Evolutionary conservation across 2,888 invertebrate genomes (phyloP), one percentile per base, ranked within the genome.

Genomic region (Lycocerus yunnanus): DNA sequence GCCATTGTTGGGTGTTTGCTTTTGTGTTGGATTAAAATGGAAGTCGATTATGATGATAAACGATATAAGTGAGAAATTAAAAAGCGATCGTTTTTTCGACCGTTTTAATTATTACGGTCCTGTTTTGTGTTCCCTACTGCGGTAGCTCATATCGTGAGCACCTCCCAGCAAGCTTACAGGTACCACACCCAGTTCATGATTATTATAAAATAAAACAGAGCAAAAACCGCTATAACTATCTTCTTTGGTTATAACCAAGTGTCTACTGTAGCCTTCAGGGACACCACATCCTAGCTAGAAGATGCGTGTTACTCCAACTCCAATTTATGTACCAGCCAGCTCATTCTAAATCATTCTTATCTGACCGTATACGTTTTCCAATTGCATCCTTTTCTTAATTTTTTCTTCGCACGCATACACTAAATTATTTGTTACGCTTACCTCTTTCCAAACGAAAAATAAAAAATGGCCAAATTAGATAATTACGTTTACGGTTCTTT

Each of bases 141-240:
- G 78, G 80, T 80, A 80, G 80, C 79, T 78, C 75, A 76, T 78
- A 79, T 78, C 76, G 79, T 77, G 79, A 78, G 81, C 79, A 76
- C 79, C 81, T 81, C 77, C 79, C 80, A 79, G 80, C 80, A 76
- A 79, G 78, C 77, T 77, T 73, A 72, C 73, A 79, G 71, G 80
- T 78, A 76, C 81, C 81, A 81, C 81, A 81, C 81, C 81, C 81
- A 81, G 77, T 76, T 76, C 73, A 74, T 72, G 79, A 78, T 79
- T 79, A 79, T 79, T 79, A 79, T 77, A 79, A 78, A 78, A 78
- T 78, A 79, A 77, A 78, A 78, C 77, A 73, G 75, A 77, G 74
- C 77, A 78, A 79, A 79, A 77, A 79, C 79, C 79, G 79, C 79
- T 79, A 79, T 77, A 63, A 63, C 61, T 63, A 63, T 63, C 61